phyloP scores from a whole-genome alignment of 2,888 invertebrate genomes.

The Drosophila phalerata region DNA sequence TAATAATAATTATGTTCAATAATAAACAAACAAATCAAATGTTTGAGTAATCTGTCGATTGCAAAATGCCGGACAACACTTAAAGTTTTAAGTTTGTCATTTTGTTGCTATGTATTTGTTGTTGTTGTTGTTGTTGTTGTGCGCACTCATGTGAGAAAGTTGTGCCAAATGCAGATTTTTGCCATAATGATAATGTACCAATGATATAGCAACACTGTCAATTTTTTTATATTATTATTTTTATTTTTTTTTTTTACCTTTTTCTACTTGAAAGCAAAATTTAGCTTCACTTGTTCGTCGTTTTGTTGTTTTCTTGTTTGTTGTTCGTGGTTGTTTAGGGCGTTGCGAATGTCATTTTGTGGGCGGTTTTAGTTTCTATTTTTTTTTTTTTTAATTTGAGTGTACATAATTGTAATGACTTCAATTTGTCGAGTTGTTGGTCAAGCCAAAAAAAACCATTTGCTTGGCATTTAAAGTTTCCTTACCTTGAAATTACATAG shows the following conservation, averaged over 20 bases:
- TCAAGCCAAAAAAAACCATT: slow-evolving; percentile 32
- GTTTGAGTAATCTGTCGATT: slow-evolving; percentile 46
- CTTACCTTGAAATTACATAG: slow-evolving; percentile 43
- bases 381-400: slow-evolving; percentile 8
- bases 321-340: slow-evolving; percentile 17
- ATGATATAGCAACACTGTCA: slow-evolving; percentile 30
- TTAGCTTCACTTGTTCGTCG: slow-evolving; percentile 19
- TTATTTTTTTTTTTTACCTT: not conserved
- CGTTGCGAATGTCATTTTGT: slow-evolving; percentile 36
- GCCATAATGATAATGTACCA: slow-evolving; percentile 57
- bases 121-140: slow-evolving; percentile 23
- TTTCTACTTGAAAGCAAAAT: slow-evolving; percentile 19
- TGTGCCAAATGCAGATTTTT: slow-evolving; percentile 76
- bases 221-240: too few species aligned
- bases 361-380: slow-evolving; percentile 29
- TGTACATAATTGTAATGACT: slow-evolving; percentile 52
- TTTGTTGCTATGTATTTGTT: slow-evolving; percentile 28
- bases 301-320: not conserved
- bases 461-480: slow-evolving; percentile 26
- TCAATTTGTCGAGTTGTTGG: slow-evolving; percentile 57
- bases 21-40: slow-evolving; percentile 56
- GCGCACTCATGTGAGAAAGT: slow-evolving; percentile 74
- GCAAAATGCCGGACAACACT: slow-evolving; percentile 55
- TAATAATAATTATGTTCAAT: slow-evolving; percentile 55
- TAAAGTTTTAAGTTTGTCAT: slow-evolving; percentile 50